phyloP scores from a whole-genome alignment of 2,797 vertebrate genomes.

The Cheirogaleus major region DNA sequence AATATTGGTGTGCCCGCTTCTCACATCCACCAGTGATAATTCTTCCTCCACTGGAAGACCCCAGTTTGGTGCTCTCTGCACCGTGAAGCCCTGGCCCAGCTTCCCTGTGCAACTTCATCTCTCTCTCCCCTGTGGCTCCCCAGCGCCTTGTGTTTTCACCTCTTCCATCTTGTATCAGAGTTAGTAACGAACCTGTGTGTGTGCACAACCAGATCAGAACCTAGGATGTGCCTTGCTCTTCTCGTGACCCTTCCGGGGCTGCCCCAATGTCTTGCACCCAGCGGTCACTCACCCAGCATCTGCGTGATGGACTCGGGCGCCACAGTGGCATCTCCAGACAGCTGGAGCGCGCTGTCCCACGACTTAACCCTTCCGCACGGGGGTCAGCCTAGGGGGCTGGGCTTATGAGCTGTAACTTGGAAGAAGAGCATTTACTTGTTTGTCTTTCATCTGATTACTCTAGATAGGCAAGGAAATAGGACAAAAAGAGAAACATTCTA shows the following conservation, averaged over 20 bases:
- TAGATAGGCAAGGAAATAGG: neutral
- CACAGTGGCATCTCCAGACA: fast-evolving
- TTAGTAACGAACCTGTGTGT: fast-evolving
- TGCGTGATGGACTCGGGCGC: neutral
- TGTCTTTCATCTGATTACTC: neutral
- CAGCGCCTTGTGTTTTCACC: neutral
- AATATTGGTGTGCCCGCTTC: fast-evolving
- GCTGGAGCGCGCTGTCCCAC: fast-evolving
- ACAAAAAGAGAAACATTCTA: neutral
- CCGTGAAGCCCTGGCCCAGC: neutral
- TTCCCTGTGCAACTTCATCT: fast-evolving
- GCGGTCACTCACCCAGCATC: fast-evolving
- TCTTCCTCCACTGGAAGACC: fast-evolving
- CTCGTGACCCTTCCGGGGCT: fast-evolving
- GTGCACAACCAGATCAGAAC: neutral
- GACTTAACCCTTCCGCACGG: neutral
- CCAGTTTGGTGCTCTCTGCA: fast-evolving
- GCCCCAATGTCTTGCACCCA: fast-evolving
- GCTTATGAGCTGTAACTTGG: neutral
- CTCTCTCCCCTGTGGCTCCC: neutral
- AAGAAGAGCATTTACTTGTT: neutral
- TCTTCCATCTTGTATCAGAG: neutral
- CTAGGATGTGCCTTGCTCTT: fast-evolving
- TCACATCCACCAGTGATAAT: fast-evolving
- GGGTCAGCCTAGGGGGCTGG: fast-evolving